A percentile compares a stretch with the other conserved stretches of the same genome.
phyloP scores from a whole-genome alignment of 1,140 invertebrate species.

The Paralvinella palmiformis region DNA sequence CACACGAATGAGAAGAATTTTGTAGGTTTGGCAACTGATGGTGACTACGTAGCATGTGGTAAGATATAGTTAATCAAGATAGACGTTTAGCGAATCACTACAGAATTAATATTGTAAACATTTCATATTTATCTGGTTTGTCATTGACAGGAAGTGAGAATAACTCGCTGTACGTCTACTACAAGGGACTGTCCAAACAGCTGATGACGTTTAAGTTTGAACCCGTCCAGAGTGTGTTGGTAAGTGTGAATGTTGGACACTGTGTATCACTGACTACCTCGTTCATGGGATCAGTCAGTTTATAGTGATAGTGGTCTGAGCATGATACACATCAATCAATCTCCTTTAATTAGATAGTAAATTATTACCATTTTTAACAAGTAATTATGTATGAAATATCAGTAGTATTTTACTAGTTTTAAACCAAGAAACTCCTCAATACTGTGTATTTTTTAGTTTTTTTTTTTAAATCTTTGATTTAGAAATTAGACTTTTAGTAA shows the following conservation, averaged over 20 bases:
- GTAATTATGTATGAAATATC: not conserved
- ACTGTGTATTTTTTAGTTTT: no score
- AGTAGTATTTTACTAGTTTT: not conserved
- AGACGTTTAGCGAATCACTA: no score
- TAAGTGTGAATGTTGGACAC: conserved; percentile 25
- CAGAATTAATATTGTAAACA: no score
- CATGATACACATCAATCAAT: not conserved
- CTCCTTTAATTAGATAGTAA: not conserved
- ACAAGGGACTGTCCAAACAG: conserved; percentile 81
- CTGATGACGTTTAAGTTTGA: conserved; percentile 86
- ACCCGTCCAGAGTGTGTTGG: conserved; percentile 70
- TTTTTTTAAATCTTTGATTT: no score
- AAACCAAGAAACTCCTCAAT: no score
- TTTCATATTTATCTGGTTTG: no score
- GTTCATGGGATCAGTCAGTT: not conserved
- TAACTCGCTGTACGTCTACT: conserved; percentile 89
- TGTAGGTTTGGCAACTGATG: conserved; percentile 91
- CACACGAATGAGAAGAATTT: conserved; percentile 97
- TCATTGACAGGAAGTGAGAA: conserved; percentile 69
- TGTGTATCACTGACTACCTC: not conserved
- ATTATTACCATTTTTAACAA: not conserved
- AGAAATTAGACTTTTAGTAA: no score
- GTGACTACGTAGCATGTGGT: conserved; percentile 88
- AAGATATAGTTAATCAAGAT: not conserved
- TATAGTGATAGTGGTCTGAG: not conserved